phyloP scores from a whole-genome alignment of 2,888 invertebrate genomes.

The Drosophila colorata region DNA sequence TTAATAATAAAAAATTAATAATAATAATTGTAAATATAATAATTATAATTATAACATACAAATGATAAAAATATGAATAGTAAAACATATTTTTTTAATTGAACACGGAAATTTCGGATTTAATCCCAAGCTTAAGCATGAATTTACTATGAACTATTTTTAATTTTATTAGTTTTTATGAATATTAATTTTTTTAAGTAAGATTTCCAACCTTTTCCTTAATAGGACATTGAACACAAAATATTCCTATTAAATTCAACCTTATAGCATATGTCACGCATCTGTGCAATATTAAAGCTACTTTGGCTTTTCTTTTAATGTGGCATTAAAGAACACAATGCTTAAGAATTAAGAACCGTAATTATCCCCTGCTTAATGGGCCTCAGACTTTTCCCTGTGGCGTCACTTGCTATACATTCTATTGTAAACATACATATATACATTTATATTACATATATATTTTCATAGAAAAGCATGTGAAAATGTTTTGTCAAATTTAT shows the following conservation, averaged over 20 bases:
- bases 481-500: constrained; percentile 52
- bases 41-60: too few relatives aligned
- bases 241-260: too few relatives aligned
- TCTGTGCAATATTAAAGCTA: background rate
- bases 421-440: background rate
- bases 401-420: background rate
- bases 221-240: too few relatives aligned
- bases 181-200: too few relatives aligned
- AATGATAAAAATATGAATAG: too few relatives aligned
- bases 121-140: too few relatives aligned
- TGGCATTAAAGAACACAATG: background rate
- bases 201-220: too few relatives aligned
- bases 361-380: constrained; percentile 5
- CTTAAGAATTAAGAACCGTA: constrained; percentile 2
- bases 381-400: background rate
- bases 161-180: too few relatives aligned
- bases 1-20: background rate
- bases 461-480: constrained; percentile 13
- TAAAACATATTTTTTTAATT: too few relatives aligned
- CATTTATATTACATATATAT: constrained; percentile 13
- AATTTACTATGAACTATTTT: too few relatives aligned
- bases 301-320: background rate
- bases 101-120: too few relatives aligned
- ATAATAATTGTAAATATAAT: background rate
- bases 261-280: too few relatives aligned